Evolutionary conservation across 2,888 invertebrate genomes (phyloP).

Genomic region (Drosophila yooni): DNA sequence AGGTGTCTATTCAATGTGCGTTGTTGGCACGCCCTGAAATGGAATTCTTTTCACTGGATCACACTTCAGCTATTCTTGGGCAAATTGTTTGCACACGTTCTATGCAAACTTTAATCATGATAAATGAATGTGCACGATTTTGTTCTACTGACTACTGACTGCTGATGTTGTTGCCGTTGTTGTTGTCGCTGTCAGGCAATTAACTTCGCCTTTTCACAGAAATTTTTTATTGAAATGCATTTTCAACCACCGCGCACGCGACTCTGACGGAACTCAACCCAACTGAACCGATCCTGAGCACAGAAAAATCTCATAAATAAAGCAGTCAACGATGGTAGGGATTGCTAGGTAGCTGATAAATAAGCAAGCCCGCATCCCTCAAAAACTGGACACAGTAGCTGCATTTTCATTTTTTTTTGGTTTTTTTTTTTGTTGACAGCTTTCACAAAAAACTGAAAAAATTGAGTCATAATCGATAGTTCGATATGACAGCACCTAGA

Average conservation of each 20-base stretch:
- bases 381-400: constrained; percentile 47
- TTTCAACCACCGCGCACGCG: constrained; percentile 64
- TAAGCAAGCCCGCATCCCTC: constrained; percentile 46
- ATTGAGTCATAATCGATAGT: constrained; percentile 68
- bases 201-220: constrained; percentile 63
- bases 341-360: constrained; percentile 50
- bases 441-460: constrained; percentile 31
- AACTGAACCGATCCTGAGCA: constrained; percentile 23
- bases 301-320: constrained; percentile 64
- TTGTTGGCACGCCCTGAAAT: constrained; percentile 71
- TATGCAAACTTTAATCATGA: constrained; percentile 80
- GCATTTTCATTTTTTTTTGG: constrained; percentile 25
- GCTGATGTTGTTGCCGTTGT: constrained; percentile 43
- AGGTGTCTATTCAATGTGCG: constrained; percentile 53
- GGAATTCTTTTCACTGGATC: constrained; percentile 57
- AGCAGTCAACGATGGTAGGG: constrained; percentile 52
- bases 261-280: constrained; percentile 5
- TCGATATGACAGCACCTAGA: constrained; percentile 56
- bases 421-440: constrained; percentile 45
- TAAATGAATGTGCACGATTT: constrained; percentile 74
- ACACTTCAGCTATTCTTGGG: constrained; percentile 34
- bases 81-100: constrained; percentile 72
- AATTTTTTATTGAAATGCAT: constrained; percentile 73
- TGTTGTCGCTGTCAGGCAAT: constrained; percentile 60
- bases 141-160: constrained; percentile 9